Percentiles rank a stretch among this genome's conserved stretches.
Evolutionary conservation across 2,888 invertebrate species (phyloP).

Genomic region (Aphidoletes aphidimyza): DNA sequence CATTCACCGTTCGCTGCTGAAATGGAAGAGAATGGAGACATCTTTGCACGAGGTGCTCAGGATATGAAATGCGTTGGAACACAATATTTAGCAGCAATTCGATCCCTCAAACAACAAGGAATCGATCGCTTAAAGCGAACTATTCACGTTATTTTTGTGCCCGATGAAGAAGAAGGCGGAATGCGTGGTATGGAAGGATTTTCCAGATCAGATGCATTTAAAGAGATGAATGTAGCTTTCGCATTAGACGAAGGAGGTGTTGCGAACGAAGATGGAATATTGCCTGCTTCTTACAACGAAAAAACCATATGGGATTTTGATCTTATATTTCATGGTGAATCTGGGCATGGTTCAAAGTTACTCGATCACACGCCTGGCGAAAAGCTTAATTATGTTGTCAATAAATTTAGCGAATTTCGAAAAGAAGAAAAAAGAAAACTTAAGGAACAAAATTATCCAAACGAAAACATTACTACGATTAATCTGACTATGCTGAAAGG

Average conservation of each 20-base stretch:
- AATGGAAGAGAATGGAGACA: slow-evolving; percentile 85
- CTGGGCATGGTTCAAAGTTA: slow-evolving; percentile 83
- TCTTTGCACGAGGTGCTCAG: slow-evolving; percentile 78
- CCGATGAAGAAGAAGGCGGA: slow-evolving; percentile 80
- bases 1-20: no score
- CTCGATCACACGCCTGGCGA: slow-evolving; percentile 77
- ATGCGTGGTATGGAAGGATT: slow-evolving; percentile 77
- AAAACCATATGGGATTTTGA: slow-evolving; percentile 71
- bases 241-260: slow-evolving; percentile 78
- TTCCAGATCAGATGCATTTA: slow-evolving; percentile 74
- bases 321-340: slow-evolving; percentile 74
- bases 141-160: slow-evolving; percentile 78
- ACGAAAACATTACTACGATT: slow-evolving; percentile 81
- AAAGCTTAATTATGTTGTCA: slow-evolving; percentile 74
- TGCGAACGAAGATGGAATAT: slow-evolving; percentile 74
- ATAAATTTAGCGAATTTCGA: slow-evolving; percentile 75
- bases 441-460: slow-evolving; percentile 69
- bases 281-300: slow-evolving; percentile 73
- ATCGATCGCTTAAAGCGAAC: slow-evolving; percentile 71
- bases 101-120: slow-evolving; percentile 71
- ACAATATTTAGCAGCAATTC: slow-evolving; percentile 80
- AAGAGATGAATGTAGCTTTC: slow-evolving; percentile 79
- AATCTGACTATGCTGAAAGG: slow-evolving; percentile 79
- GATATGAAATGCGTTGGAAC: slow-evolving; percentile 88
- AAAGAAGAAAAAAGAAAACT: slow-evolving; percentile 70